Evolutionary conservation across 2,113 vertebrate species (phyloP).

Genomic region (Stigmatopora argus): DNA sequence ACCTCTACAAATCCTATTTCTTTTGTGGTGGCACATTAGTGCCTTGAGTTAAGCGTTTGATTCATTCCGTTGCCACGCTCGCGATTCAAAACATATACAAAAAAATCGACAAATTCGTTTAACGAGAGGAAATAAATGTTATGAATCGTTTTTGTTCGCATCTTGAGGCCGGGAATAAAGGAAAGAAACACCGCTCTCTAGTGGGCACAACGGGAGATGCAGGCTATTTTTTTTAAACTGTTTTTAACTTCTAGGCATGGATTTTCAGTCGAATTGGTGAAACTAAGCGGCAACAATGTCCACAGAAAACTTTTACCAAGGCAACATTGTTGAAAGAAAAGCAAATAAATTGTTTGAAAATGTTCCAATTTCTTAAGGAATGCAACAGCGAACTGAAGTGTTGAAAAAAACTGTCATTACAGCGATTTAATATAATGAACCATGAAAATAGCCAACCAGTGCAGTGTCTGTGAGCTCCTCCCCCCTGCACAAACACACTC

Average conservation of each 20-base stretch:
- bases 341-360: not conserved
- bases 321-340: not conserved
- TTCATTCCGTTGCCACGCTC: too few relatives aligned
- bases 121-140: too few relatives aligned
- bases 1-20: not conserved
- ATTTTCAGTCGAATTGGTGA: not conserved
- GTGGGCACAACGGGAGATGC: not conserved
- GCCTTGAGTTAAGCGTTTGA: not conserved
- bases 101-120: too few relatives aligned
- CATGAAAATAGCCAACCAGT: conserved; percentile 79
- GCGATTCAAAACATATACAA: too few relatives aligned
- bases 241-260: not conserved
- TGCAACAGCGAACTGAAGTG: conserved; percentile 31
- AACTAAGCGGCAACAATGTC: not conserved
- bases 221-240: not conserved
- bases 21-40: not conserved
- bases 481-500: conserved; percentile 69
- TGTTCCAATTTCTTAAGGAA: not conserved
- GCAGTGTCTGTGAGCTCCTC: conserved; percentile 74
- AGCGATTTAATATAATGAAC: conserved; percentile 82
- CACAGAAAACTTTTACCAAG: not conserved
- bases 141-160: too few relatives aligned
- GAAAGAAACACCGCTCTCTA: not conserved
- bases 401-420: conserved; percentile 79
- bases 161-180: too few relatives aligned